These are phyloP conservation scores for Pantherophis guttatus DNA, from an alignment of 2,113 vertebrate species.

Conservation along the genomic window DNA sequence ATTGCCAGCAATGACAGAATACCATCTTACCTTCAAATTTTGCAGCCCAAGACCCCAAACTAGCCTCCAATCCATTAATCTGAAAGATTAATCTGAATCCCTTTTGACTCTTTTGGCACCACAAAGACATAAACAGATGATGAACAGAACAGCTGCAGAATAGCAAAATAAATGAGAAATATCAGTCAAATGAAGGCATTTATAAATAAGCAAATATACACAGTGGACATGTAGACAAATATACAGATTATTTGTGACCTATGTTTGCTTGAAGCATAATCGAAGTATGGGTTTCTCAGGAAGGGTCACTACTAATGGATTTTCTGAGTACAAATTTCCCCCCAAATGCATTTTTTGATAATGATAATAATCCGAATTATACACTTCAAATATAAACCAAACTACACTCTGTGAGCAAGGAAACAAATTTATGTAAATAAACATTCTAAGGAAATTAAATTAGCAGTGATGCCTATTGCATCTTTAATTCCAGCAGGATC, in stretches of 20 bases:
- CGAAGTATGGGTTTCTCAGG: background rate
- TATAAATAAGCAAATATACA: background rate
- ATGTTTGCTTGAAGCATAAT: background rate
- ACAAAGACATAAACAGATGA: background rate
- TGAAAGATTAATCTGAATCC: background rate
- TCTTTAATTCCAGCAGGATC: background rate
- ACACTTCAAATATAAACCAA: background rate
- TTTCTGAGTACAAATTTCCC: background rate
- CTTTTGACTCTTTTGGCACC: background rate
- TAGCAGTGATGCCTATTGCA: background rate
- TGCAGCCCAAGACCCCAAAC: rapidly evolving
- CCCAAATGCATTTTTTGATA: background rate
- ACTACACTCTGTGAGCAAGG: background rate
- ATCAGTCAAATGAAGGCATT: background rate
- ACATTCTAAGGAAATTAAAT: background rate
- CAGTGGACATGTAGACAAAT: background rate
- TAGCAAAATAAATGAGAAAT: background rate
- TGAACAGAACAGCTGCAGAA: background rate
- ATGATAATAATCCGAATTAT: background rate
- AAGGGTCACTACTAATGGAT: background rate
- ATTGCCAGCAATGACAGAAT: background rate
- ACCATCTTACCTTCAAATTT: background rate
- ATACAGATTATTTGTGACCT: background rate
- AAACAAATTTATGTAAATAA: background rate
- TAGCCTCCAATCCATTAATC: background rate